Percentiles rank a stretch among this genome's conserved stretches.
These are phyloP conservation scores for Ochropacha duplaris DNA, from an alignment of 2,888 invertebrate genomes.

Conservation along the genomic window DNA sequence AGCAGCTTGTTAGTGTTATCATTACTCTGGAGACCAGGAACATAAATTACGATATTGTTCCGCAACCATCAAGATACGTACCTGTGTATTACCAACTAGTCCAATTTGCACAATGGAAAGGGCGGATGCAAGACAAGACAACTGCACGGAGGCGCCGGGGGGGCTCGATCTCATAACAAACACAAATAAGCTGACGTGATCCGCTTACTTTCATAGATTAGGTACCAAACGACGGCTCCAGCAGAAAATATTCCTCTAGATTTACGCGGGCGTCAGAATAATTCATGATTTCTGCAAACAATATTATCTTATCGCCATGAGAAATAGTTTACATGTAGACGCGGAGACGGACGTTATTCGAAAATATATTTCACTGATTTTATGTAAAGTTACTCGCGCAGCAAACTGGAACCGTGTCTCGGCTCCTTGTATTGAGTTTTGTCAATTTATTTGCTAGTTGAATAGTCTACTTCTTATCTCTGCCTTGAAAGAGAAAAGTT, in stretches of 20 bases:
- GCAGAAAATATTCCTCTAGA: constrained; percentile 63
- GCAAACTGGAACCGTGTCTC: constrained; percentile 42
- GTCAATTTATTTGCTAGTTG: constrained; percentile 45
- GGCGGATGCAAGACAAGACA: constrained; percentile 48
- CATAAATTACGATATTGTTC: constrained; percentile 65
- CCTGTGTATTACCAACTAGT: constrained; percentile 32
- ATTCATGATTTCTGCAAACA: constrained; percentile 59
- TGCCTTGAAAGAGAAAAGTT: constrained; percentile 2
- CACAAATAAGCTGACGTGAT: constrained; percentile 81
- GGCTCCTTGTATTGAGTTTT: constrained; percentile 52
- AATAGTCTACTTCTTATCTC: constrained; percentile 33
- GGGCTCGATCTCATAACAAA: constrained; percentile 77
- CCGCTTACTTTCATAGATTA: constrained; percentile 78
- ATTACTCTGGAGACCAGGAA: constrained; percentile 48
- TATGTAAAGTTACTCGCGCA: constrained; percentile 43
- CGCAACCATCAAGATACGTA: constrained; percentile 22
- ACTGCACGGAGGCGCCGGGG: constrained; percentile 61
- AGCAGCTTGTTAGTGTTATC: constrained; percentile 61
- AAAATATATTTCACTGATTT: constrained; percentile 55
- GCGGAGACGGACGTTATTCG: constrained; percentile 48
- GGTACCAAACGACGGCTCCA: constrained; percentile 27
- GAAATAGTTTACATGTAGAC: constrained; percentile 60
- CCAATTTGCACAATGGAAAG: constrained; percentile 57
- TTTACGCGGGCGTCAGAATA: constrained; percentile 44
- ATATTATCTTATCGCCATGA: constrained; percentile 66